A percentile compares a stretch with the other conserved stretches of the same genome.
These are phyloP conservation scores for Sinhomidia bicolor DNA, from an alignment of 2,888 invertebrate species.

Conservation along the genomic window DNA sequence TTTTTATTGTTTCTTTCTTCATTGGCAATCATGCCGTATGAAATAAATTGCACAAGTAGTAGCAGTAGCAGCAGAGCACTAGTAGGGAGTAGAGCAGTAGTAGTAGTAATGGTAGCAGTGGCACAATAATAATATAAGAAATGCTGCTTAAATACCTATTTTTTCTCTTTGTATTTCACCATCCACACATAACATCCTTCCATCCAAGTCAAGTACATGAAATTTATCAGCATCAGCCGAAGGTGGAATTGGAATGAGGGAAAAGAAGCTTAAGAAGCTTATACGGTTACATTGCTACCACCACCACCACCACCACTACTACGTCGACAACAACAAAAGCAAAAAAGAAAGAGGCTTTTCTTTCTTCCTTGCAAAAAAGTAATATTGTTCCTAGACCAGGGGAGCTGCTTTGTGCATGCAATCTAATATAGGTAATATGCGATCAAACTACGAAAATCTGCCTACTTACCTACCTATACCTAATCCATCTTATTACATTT, in stretches of 20 bases:
- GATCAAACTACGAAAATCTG: slow-evolving; percentile 13
- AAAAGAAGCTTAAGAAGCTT: slow-evolving; percentile 17
- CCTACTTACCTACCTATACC: background rate
- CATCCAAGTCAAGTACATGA: background rate
- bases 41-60: background rate
- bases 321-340: no score
- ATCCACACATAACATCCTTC: background rate
- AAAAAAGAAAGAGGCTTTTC: background rate
- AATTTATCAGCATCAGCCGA: background rate
- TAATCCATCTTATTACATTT: slow-evolving; percentile 15
- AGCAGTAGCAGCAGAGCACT: background rate
- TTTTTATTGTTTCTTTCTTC: background rate
- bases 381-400: no score
- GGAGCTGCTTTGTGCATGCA: no score
- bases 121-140: background rate
- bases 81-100: background rate
- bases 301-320: no score
- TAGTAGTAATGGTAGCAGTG: no score
- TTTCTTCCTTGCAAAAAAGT: background rate
- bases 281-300: no score
- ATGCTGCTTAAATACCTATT: background rate
- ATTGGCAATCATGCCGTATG: background rate
- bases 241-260: slow-evolving; percentile 15
- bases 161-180: slow-evolving; percentile 20
- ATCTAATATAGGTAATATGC: background rate